Conservation (phyloP, 2,797 vertebrate genomes). For the Myotis findleyi region DNA sequence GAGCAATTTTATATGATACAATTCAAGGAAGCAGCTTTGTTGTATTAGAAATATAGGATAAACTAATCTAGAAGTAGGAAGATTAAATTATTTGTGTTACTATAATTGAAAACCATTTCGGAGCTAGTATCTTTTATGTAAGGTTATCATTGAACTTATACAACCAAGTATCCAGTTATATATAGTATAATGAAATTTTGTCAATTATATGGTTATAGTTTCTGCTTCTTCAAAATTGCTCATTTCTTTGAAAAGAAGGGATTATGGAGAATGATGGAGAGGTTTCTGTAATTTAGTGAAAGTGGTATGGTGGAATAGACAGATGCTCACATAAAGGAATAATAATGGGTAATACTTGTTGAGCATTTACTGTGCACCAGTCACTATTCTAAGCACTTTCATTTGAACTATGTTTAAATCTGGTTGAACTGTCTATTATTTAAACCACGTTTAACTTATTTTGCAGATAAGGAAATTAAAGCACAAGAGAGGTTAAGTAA, state of each 20-base stretch:
- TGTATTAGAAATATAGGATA: not conserved
- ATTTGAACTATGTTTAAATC: not conserved
- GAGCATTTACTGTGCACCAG: not conserved
- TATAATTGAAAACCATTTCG: conserved; percentile 19
- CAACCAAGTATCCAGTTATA: not conserved
- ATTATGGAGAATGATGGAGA: not conserved
- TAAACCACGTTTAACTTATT: conserved; percentile 1
- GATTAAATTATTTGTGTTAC: conserved; percentile 27
- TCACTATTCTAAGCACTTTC: conserved; percentile 10
- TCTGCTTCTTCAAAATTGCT: conserved; percentile 25
- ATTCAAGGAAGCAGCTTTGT: conserved; percentile 43
- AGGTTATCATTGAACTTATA: conserved; percentile 5
- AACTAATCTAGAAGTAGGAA: not conserved
- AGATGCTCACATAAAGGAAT: conserved; percentile 3
- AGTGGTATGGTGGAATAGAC: not conserved
- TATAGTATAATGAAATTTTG: conserved; percentile 1
- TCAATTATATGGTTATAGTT: conserved; percentile 5
- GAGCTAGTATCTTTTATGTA: not conserved
- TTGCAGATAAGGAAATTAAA: conserved; percentile 31
- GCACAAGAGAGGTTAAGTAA: conserved; percentile 28
- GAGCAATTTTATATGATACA: not conserved
- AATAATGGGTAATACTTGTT: not conserved
- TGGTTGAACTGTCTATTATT: conserved; percentile 11
- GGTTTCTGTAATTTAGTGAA: conserved; percentile 36
- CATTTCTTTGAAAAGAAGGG: conserved; percentile 25